Evolutionary conservation across 2,797 vertebrate species (phyloP).

Genomic region (Melanotaenia maccullochi): DNA sequence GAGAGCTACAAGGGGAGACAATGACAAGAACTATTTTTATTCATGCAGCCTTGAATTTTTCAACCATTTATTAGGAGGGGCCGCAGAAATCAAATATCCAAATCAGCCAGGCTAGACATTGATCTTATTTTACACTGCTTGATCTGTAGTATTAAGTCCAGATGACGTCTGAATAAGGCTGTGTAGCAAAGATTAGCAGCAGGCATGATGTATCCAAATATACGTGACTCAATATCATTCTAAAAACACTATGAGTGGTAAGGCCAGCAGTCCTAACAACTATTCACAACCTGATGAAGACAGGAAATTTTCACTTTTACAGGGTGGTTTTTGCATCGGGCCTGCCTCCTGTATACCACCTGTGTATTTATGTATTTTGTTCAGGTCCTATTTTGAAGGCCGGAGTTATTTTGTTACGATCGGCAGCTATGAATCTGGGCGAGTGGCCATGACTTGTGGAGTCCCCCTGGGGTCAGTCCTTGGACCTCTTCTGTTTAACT

Average conservation of each 20-base stretch:
- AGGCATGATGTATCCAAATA: not conserved
- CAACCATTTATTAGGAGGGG: not conserved
- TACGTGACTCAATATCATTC: not conserved
- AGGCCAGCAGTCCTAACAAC: not conserved
- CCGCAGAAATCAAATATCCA: not conserved
- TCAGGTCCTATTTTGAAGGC: no score
- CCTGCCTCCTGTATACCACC: not conserved
- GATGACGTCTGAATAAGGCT: not conserved
- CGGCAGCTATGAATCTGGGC: no score
- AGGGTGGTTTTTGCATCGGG: no score
- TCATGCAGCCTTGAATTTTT: not conserved
- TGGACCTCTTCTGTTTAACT: no score
- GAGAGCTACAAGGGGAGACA: constrained; percentile 2
- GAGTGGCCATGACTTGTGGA: no score
- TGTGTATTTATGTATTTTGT: not conserved
- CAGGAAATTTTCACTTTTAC: not conserved
- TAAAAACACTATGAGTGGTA: no score
- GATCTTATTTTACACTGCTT: not conserved
- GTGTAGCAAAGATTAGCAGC: no score
- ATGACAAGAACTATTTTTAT: not conserved
- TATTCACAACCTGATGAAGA: not conserved
- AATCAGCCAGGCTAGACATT: not conserved
- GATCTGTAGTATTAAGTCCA: not conserved
- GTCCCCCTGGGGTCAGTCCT: no score
- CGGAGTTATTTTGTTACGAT: no score